Base-by-base conservation (phyloP, 2,113 vertebrate species). In the Chaenogobius annularis region DNA sequence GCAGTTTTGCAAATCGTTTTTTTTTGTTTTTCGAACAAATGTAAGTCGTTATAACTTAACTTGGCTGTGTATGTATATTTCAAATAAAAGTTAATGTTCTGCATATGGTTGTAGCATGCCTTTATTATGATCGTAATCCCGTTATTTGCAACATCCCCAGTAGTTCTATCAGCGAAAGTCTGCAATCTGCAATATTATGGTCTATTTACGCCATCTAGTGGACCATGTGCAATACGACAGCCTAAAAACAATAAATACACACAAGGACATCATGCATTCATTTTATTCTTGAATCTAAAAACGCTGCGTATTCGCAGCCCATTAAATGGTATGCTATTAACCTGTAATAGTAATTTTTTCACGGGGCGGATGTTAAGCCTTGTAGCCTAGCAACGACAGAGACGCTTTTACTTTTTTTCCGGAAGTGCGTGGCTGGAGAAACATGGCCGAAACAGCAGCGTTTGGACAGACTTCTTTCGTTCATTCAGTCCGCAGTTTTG, bases 361-460 rank as follows among this genome's bases (percentile, higher is more conserved):
- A 17, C 44, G 17, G 19, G 5, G 48, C 1, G 40, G 59, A 50
- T 12, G 37, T 23, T 35, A 23, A 11, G 26, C 3, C 4, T 13
- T 64, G 93, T 94, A 92, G 90, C 93, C 50, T 0, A 47, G 92
- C 87, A 92, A 93, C 93, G 10, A 7, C 0, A 15, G 8, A 62
- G 86, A 88, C 82, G 90, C 90, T 54, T 73, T 56, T 23, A 26
- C 9, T 31, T 13, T 22, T 35, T 20, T 70, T 66, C 92, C 92
- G 93, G 93, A 94, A 89, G 88, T 93, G 86, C 93, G 93, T 94
- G 91, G 85, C 89, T 75, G 10, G 62, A 85, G 9, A 87, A 89
- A 90, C 54, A 94, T 94, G 93, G 93, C 92, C 91, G 72, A 69
- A n/a, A 70, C 68, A 58, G 26, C 22, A 20, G 19, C 23, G 26